These are phyloP conservation scores for Smittia sp. DNA, from an alignment of 2,888 invertebrate genomes.

Conservation along the genomic window DNA sequence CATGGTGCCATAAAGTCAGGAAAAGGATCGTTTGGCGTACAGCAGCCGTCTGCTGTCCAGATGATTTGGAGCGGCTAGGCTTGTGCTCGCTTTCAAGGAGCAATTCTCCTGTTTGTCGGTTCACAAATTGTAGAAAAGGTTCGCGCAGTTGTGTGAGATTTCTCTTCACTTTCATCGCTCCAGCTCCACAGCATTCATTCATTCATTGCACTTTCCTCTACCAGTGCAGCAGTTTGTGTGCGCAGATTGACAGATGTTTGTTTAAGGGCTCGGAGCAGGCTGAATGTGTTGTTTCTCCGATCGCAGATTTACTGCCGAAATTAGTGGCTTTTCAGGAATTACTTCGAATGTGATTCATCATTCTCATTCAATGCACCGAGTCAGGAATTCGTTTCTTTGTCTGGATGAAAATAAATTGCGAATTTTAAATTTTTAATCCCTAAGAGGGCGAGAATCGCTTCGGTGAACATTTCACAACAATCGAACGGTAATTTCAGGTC, in stretches of 20 bases:
- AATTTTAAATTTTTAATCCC: conserved; percentile 10
- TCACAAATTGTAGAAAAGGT: background rate
- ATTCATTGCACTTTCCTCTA: background rate
- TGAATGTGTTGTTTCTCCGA: background rate
- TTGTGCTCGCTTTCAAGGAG: no score
- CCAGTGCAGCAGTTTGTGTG: background rate
- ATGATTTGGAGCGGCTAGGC: background rate
- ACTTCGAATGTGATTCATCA: background rate
- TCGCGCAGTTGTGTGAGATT: no score
- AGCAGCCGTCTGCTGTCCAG: conserved; percentile 14
- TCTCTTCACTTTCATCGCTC: background rate
- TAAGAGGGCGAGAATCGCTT: background rate
- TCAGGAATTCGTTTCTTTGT: background rate
- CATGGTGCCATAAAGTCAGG: conserved; percentile 7
- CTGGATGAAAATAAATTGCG: background rate
- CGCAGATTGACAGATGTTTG: conserved; percentile 34
- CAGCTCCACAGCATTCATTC: background rate
- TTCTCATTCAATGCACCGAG: no score
- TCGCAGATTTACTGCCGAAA: conserved; percentile 1
- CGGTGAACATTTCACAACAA: background rate
- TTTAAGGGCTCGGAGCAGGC: conserved; percentile 16
- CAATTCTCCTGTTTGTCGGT: no score
- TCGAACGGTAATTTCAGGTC: background rate
- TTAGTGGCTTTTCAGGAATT: conserved; percentile 20
- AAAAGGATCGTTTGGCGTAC: background rate